Conservation (phyloP, 2,113 vertebrate genomes). For the Austrofundulus limnaeus region DNA sequence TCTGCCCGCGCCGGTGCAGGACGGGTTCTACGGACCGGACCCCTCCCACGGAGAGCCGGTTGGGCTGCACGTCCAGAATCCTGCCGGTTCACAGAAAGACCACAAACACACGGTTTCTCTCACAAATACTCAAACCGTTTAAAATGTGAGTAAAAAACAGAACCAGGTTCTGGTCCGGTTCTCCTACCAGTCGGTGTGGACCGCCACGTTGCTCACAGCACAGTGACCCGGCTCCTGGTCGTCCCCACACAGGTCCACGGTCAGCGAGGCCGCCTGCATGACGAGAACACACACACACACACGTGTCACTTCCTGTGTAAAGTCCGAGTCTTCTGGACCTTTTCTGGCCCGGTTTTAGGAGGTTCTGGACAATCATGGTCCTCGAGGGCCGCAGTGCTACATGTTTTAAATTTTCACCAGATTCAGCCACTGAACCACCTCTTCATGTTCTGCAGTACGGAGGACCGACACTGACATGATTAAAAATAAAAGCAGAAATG, state of each 20-base stretch:
- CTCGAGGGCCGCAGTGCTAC: no score
- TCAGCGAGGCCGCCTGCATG: constrained; percentile 91
- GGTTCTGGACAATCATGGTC: no score
- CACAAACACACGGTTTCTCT: no score
- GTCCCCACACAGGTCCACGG: constrained; percentile 92
- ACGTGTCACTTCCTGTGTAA: background rate
- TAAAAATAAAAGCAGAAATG: no score
- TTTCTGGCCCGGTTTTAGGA: no score
- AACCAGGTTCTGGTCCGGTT: background rate
- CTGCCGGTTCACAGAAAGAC: constrained; percentile 66
- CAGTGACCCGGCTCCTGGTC: constrained; percentile 94
- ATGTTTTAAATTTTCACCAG: no score
- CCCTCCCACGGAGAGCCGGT: constrained; percentile 91
- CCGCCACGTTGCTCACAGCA: constrained; percentile 90
- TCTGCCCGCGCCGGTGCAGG: constrained; percentile 90
- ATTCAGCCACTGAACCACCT: no score
- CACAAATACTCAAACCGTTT: no score
- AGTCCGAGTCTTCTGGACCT: no score
- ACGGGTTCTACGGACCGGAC: constrained; percentile 88
- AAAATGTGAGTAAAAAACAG: no score
- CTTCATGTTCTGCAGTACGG: no score
- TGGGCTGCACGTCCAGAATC: constrained; percentile 95
- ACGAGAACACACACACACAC: constrained; percentile 18
- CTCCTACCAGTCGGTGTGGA: constrained; percentile 91
- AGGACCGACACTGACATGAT: no score